phyloP scores from a whole-genome alignment of 1,140 invertebrate species.

The Monomorium pharaonis region DNA sequence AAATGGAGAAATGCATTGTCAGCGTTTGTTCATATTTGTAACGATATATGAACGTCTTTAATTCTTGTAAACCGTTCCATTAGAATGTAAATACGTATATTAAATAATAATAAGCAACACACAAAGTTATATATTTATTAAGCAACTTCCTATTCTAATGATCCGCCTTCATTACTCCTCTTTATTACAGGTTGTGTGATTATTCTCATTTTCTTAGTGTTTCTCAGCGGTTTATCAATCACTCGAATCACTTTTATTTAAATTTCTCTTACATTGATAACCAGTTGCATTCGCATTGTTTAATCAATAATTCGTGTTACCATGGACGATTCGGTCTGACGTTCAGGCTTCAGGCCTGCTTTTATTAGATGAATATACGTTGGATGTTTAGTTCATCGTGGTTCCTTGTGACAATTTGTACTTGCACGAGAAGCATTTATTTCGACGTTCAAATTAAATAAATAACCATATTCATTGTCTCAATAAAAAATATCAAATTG shows the following conservation, averaged over 20 bases:
- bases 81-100: slow-evolving; percentile 85
- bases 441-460: neutral
- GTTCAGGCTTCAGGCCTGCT: neutral
- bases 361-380: neutral
- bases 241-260: no score
- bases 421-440: neutral
- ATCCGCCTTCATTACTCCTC: neutral
- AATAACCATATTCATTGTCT: neutral
- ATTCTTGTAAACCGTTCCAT: slow-evolving; percentile 84
- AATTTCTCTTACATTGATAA: no score
- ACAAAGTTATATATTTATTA: slow-evolving; percentile 81
- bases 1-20: slow-evolving; percentile 13
- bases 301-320: slow-evolving; percentile 62
- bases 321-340: slow-evolving; percentile 15
- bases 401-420: neutral
- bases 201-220: neutral
- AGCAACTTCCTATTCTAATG: slow-evolving; percentile 77
- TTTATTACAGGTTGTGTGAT: neutral
- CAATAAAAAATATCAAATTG: neutral
- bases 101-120: slow-evolving; percentile 77
- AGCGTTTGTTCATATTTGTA: slow-evolving; percentile 77
- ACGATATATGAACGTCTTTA: slow-evolving; percentile 78
- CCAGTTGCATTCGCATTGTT: slow-evolving; percentile 37
- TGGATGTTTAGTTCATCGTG: neutral
- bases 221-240: no score